Evolutionary conservation across 2,888 invertebrate species (phyloP), one percentile per base, ranked within the genome.

Genomic region (Exocentrus adspersus): DNA sequence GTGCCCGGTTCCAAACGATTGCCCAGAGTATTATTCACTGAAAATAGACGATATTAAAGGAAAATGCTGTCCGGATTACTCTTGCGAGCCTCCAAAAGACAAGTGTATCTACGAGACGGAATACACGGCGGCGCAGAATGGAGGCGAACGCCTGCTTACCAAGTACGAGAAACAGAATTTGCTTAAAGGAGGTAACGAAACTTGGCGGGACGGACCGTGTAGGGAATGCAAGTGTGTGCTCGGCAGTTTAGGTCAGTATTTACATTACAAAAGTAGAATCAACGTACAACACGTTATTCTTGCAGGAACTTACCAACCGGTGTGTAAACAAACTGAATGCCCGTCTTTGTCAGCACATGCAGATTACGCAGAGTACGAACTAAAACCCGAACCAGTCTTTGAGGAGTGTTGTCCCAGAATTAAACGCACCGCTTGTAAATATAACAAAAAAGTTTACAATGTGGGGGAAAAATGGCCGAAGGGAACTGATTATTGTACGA

Each of bases 191-290:
- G 88, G 87, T 73, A 78, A 89, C 9, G 85, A 87, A 1, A 84
- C 81, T 0, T 92, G 92, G 92, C 77, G 84, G 64, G 91, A 92
- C 78, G 92, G 91, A 0, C 89, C 89, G 17, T 92, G 92, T 75
- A 86, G 87, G 37, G 82, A 84, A 28, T 92, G 92, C 72, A 81
- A 54, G 14, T 54, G 54, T 12, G 9, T 16, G 1, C 43, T 54
- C 9, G 43, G 43, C 9, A 54, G 28, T 16, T 24, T 54, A 20
- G 54, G 54, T 54, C n/a, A 42, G 53, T n/a, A n/a, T n/a, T n/a
- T n/a, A n/a, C n/a, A n/a, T n/a, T n/a, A n/a, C n/a, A n/a, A n/a
- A n/a, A n/a, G n/a, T n/a, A n/a, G n/a, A 2, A 24, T 37, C 9
- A 37, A n/a, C n/a, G 37, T n/a, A 37, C n/a, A 2, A 37, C n/a